These are phyloP conservation scores for Chondrilla cf. caribensis DNA, from an alignment of 37 sponge, comb jelly and placozoan species.

Conservation along the genomic window DNA sequence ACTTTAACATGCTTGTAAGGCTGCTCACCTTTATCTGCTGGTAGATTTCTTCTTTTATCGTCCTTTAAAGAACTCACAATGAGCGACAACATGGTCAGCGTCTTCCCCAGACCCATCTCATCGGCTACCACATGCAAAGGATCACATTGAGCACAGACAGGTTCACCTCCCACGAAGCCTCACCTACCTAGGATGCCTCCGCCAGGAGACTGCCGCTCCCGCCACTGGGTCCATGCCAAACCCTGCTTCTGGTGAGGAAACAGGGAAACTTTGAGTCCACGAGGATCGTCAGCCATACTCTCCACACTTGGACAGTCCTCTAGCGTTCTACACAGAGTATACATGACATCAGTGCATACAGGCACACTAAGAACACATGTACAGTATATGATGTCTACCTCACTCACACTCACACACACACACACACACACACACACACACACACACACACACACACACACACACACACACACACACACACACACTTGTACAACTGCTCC, in stretches of 20 bases:
- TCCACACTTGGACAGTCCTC: constrained; percentile 50
- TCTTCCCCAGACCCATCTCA: constrained; percentile 89
- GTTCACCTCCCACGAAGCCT: not conserved
- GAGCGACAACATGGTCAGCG: constrained; percentile 65
- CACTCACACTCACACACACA: constrained; percentile 6
- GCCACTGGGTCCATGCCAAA: constrained; percentile 26
- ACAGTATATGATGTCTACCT: too few relatives aligned
- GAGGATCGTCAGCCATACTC: constrained; percentile 48
- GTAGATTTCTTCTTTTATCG: not conserved
- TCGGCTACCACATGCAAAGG: constrained; percentile 30
- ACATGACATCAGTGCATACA: not conserved
- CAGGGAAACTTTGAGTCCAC: constrained; percentile 44
- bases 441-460: too few relatives aligned
- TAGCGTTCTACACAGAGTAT: constrained; percentile 49
- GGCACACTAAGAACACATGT: not conserved
- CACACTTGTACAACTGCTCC: constrained; percentile 62
- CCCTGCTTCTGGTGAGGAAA: constrained; percentile 64
- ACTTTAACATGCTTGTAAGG: too few relatives aligned
- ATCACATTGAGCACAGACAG: not conserved
- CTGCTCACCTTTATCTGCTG: too few relatives aligned
- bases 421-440: too few relatives aligned
- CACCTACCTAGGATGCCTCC: constrained; percentile 60
- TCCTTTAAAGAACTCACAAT: not conserved
- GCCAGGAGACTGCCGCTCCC: constrained; percentile 22
- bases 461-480: not conserved